phyloP scores from a whole-genome alignment of 2,113 vertebrate species.

The Phalacrocorax brasilianus region DNA sequence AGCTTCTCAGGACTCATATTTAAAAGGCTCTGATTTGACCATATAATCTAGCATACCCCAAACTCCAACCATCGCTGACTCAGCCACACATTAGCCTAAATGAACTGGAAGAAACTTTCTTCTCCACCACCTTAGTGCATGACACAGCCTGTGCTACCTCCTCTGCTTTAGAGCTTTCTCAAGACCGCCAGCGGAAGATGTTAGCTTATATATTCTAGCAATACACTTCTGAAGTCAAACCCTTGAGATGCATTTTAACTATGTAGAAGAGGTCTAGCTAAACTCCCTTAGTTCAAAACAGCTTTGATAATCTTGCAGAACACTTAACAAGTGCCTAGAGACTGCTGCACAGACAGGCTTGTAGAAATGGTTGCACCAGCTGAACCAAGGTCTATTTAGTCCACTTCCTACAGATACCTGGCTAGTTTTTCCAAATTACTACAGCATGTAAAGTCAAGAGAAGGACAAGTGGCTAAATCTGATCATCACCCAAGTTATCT shows the following conservation, averaged over 20 bases:
- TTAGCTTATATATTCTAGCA: neutral
- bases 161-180: neutral
- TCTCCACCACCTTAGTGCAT: neutral
- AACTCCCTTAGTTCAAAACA: constrained; percentile 37
- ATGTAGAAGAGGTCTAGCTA: neutral
- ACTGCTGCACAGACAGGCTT: constrained; percentile 9
- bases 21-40: neutral
- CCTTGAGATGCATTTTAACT: constrained; percentile 31
- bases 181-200: neutral
- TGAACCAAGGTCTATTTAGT: neutral
- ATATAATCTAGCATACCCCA: neutral
- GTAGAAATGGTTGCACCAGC: neutral
- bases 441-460: neutral
- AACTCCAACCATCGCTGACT: neutral
- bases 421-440: neutral
- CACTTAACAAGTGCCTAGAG: constrained; percentile 46
- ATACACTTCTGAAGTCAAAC: constrained; percentile 9
- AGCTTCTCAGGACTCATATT: neutral
- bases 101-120: neutral
- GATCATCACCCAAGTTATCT: neutral
- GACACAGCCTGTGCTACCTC: neutral
- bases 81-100: neutral
- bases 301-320: constrained; percentile 42
- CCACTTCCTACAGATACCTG: neutral
- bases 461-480: neutral